Conservation (phyloP, 2,888 invertebrate genomes). For the Timandra comae region DNA sequence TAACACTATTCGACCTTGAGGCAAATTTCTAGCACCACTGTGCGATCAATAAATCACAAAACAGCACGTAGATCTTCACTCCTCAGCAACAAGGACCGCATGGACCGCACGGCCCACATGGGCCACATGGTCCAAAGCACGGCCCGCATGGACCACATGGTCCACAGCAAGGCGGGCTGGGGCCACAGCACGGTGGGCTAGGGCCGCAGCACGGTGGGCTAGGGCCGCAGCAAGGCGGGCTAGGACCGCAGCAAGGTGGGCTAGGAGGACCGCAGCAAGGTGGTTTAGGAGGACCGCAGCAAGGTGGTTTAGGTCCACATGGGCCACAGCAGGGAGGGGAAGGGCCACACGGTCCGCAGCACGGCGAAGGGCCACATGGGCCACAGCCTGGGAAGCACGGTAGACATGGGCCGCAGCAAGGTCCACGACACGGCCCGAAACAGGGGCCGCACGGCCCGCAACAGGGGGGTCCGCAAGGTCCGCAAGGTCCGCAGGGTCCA, state of each 20-base stretch:
- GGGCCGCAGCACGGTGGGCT: slow-evolving; percentile 1
- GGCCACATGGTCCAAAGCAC: slow-evolving; percentile 16
- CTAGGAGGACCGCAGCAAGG: slow-evolving; percentile 2
- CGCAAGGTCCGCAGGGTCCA: slow-evolving; percentile 16
- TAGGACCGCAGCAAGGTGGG: slow-evolving; percentile 7
- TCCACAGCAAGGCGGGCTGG: no score
- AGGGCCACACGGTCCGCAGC: slow-evolving; percentile 15
- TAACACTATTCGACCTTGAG: no score
- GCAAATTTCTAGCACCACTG: no score
- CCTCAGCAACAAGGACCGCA: slow-evolving; percentile 17
- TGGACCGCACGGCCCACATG: slow-evolving; percentile 14
- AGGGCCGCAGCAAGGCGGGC: slow-evolving; percentile 5
- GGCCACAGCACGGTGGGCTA: no score
- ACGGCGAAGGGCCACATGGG: slow-evolving; percentile 14
- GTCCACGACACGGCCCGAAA: slow-evolving; percentile 6
- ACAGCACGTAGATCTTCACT: no score
- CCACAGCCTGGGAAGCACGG: slow-evolving; percentile 9
- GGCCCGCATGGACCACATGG: slow-evolving; percentile 13
- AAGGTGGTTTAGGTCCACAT: slow-evolving; percentile 16
- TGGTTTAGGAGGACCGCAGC: slow-evolving; percentile 8
- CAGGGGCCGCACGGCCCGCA: slow-evolving; percentile 5
- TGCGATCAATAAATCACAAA: no score
- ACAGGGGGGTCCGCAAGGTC: slow-evolving; percentile 9
- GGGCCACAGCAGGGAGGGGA: slow-evolving; percentile 24
- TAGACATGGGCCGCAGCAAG: slow-evolving; percentile 16